Percentiles rank a stretch among this genome's conserved stretches.
phyloP scores from a whole-genome alignment of 2,113 vertebrate genomes.

The Pelecanus crispus region DNA sequence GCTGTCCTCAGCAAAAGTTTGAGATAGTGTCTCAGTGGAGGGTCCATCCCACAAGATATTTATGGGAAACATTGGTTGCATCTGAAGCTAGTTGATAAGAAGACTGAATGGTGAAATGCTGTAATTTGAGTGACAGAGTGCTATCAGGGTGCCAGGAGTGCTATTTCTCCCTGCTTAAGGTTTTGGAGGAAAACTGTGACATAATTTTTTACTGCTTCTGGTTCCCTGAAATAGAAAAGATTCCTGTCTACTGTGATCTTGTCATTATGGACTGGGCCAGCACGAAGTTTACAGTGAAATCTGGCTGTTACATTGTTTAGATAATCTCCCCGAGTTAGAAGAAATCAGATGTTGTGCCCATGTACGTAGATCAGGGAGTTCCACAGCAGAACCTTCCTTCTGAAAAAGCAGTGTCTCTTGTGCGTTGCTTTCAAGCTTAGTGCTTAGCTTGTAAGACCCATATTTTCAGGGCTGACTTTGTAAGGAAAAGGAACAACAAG shows the following conservation, averaged over 20 bases:
- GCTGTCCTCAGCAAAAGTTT: not conserved
- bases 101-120: not conserved
- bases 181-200: not conserved
- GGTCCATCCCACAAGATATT: not conserved
- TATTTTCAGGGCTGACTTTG: not conserved
- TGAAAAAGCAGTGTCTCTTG: not conserved
- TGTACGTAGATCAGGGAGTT: not conserved
- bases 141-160: not conserved
- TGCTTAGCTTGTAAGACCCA: not conserved
- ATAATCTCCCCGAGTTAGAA: not conserved
- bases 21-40: not conserved
- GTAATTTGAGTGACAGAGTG: not conserved
- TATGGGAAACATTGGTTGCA: not conserved
- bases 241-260: not conserved
- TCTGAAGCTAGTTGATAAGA: not conserved
- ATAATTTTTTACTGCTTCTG: not conserved
- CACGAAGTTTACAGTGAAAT: not conserved
- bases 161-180: not conserved
- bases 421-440: not conserved
- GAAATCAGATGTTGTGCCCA: not conserved
- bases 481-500: not conserved
- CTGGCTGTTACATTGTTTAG: not conserved
- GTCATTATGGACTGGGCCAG: not conserved
- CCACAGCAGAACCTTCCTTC: not conserved
- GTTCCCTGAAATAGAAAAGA: not conserved